Evolutionary conservation across 2,113 vertebrate species (phyloP).

Genomic region (Gasterosteus aculeatus): DNA sequence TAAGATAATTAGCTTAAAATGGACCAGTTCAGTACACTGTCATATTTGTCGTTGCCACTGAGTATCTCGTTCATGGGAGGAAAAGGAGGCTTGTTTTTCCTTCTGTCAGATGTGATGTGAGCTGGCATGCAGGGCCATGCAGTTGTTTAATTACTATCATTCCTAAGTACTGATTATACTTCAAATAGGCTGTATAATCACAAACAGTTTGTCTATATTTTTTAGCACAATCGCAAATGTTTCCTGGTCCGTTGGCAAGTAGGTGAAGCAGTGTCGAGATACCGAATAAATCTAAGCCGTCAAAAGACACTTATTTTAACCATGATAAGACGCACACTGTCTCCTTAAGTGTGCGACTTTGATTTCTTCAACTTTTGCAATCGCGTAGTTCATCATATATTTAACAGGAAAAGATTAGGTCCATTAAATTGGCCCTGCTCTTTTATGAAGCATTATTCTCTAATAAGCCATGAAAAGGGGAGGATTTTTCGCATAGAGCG

Average conservation of each 20-base stretch:
- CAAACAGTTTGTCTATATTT: conserved; percentile 11
- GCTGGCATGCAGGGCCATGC: conserved; percentile 15
- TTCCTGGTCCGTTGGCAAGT: conserved; percentile 2
- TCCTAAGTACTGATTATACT: conserved; percentile 29
- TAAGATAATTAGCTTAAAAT: conserved; percentile 66
- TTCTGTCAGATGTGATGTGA: conserved; percentile 36
- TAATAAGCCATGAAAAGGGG: conserved; percentile 70
- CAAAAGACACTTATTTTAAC: conserved; percentile 23
- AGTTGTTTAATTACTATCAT: conserved; percentile 23
- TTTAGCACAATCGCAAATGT: conserved; percentile 2
- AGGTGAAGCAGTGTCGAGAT: conserved; percentile 14
- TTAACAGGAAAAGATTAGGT: conserved; percentile 67
- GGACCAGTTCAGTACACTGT: conserved; percentile 55
- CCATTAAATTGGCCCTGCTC: conserved; percentile 70
- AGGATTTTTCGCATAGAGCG: conserved; percentile 59
- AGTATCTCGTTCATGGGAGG: conserved; percentile 16
- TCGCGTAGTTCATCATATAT: conserved; percentile 64
- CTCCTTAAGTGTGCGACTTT: conserved; percentile 21
- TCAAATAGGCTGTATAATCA: conserved; percentile 30
- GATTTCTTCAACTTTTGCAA: conserved; percentile 60
- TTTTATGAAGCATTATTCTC: conserved; percentile 72
- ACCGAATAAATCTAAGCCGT: conserved; percentile 13
- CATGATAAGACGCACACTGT: neutral
- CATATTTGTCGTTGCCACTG: conserved; percentile 45
- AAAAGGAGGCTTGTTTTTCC: conserved; percentile 13